Base-by-base conservation (phyloP, 2,113 vertebrate species). In the Cnemophilus loriae region DNA sequence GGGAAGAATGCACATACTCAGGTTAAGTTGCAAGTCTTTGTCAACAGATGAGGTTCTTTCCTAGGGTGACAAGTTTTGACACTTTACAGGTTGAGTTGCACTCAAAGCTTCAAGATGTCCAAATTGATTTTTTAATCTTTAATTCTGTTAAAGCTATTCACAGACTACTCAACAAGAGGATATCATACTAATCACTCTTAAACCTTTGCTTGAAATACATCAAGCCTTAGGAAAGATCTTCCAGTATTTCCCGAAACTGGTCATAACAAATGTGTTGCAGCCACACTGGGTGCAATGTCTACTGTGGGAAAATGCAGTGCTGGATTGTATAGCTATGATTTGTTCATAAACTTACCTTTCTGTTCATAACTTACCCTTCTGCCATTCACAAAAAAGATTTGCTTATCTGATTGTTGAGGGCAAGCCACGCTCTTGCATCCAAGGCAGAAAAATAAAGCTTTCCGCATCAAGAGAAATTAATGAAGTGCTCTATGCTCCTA, bases 381-480 rank as follows among this genome's bases (percentile, higher is more conserved):
- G 71, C 96, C 97, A 96, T 97, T 97, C 69, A 98, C 97, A 97
- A 95, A 98, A 96, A 98, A 98, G 32, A 97, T 65, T 39, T 98
- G 89, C 19, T 95, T 76, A 74, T 97, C 91, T 49, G 96, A 94
- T 27, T 56, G 35, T 7, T 81, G 52, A n/a, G n/a, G 20, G 8
- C 41, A 94, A 71, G 84, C 41, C 96, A 97, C 97, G 6, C 2
- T 79, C 22, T 49, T 41, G 60, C 19, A 46, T 17, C 41, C 21
- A 61, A 16, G 17, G 26, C 65, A 87, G 46, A 67, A 89, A 94
- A 68, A 87, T 17, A 55, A 67, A 73, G 42, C 64, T 53, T 83
- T 60, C 60, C 1, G 1, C 32, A 57, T 47, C 13, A 39, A 65
- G 55, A 74, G 23, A 76, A 78, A 78, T 14, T 7, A 78, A 32